Evolutionary conservation across 2,113 vertebrate genomes (phyloP), one percentile per base, ranked within the genome.

Genomic region (Limanda limanda): DNA sequence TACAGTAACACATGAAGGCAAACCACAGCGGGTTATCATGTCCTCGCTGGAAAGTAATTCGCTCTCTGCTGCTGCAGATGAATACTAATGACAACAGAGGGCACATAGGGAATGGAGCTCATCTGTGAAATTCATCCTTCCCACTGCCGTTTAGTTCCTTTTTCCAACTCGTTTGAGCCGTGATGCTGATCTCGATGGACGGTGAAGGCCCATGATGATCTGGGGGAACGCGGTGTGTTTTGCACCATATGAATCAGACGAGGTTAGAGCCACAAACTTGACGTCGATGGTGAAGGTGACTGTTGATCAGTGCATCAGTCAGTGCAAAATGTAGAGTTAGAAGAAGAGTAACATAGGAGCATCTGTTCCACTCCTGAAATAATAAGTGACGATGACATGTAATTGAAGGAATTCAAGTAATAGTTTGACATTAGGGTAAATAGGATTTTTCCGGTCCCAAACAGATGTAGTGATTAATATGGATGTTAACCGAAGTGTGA

Each of bases 81-180:
- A 83, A 86, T 63, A 42, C 56, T 69, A 83, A 86, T 81, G 25
- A 25, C 61, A 78, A 63, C 51, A 68, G 65, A 40, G 45, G 63
- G 55, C 25, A 25, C 25, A 84, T 12, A 15, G 25, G 25, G 15
- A 24, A 47, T 47, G 12, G 11, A 18, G 48, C 24, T 45, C 66
- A 77, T 63, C 71, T 37, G 69, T 78, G 61, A 80, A 75, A 78
- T 74, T 57, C 52, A 21, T 24, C 25, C 10, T 15, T 57, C 64
- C 14, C n/a, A 69, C 18, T 48, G 24, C 47, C 54, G 61, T 61
- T 78, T 55, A 45, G 20, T 60, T 68, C 40, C 40, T 25, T 23
- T 23, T 81, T 75, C 72, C 64, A 52, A 63, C 55, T 35, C 0
- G 2, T 70, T 31, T 65, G 59, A 72, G 48, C 65, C 54, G 7